phyloP scores from a whole-genome alignment of 2,888 invertebrate genomes.

The Schrankia costaestrigalis region DNA sequence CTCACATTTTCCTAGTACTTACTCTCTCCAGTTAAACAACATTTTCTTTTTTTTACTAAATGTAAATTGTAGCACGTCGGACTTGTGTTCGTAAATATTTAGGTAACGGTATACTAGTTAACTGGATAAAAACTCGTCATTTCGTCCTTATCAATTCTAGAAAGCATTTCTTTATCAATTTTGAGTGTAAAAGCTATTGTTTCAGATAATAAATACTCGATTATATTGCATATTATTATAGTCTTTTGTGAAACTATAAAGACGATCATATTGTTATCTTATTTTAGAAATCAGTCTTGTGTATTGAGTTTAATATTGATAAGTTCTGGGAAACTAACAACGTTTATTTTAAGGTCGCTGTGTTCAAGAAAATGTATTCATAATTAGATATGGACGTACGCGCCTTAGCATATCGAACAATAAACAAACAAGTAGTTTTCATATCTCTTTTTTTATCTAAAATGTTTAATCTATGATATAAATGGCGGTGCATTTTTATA shows the following conservation, averaged over 20 bases:
- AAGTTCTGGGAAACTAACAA: conserved; percentile 30
- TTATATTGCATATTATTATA: no score
- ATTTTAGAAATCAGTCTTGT: conserved; percentile 30
- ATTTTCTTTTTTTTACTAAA: conserved; percentile 38
- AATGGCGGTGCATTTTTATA: no score
- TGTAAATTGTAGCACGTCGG: conserved; percentile 22
- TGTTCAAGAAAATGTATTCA: conserved; percentile 25
- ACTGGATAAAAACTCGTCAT: not conserved
- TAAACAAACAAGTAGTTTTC: no score
- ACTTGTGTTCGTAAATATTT: conserved; percentile 9
- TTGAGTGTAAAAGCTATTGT: conserved; percentile 2
- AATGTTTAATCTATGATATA: no score
- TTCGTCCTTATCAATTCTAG: conserved; percentile 8
- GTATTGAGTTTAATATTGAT: conserved; percentile 28
- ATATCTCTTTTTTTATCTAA: no score
- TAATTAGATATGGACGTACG: conserved; percentile 11
- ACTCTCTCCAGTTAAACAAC: conserved; percentile 33
- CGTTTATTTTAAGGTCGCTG: conserved; percentile 11
- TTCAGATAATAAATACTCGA: no score
- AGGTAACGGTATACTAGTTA: not conserved
- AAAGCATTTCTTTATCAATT: not conserved
- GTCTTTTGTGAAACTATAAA: conserved; percentile 9
- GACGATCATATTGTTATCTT: conserved; percentile 22
- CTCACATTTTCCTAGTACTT: conserved; percentile 63
- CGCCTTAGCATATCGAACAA: conserved; percentile 10